Evolutionary conservation across 2,113 vertebrate species (phyloP), one percentile per base, ranked within the genome.

Genomic region (Tachuris rubrigastra): DNA sequence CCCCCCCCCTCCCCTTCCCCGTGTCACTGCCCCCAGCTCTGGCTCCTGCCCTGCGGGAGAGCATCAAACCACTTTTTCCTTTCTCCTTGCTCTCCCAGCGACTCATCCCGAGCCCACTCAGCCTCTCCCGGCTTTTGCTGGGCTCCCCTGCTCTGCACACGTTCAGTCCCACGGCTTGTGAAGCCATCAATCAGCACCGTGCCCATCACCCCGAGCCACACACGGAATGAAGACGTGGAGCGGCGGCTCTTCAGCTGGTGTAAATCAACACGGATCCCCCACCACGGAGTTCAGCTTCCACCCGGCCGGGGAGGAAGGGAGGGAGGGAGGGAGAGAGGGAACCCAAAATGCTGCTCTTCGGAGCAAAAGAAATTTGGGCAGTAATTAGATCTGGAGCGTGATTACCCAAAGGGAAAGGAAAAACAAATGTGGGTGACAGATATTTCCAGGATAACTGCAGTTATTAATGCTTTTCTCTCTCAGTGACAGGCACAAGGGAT

Each of bases 401-500:
- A 97, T 94, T 96, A 96, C 93, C 96, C 95, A 90, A 87, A 96
- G 95, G 96, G 95, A 96, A 92, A 86, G 4, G 4, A 82, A 86
- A 96, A 96, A 95, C 95, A 95, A 96, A 96, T 94, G 96, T 93
- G 88, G 95, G 96, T 96, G 96, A 97, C 96, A 97, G 96, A 90
- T 94, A 93, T 92, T 96, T 96, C 93, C 90, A 93, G 90, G 92
- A 96, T 97, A 97, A 97, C 96, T 90, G 96, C 85, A 84, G 96
- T 96, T 96, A 97, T 96, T 96, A 97, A 95, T 97, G 96, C 86
- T 96, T 94, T 95, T 94, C 93, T 96, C 82, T 69, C n/a, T 73
- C 93, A 90, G 80, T 95, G 95, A 94, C 88, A 92, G 96, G 90
- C 96, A 96, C 96, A 13, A 52, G 96, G 96, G 96, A 97, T 95